Base-by-base conservation (phyloP, 2,113 vertebrate species). In the Triplophysa siluroides region DNA sequence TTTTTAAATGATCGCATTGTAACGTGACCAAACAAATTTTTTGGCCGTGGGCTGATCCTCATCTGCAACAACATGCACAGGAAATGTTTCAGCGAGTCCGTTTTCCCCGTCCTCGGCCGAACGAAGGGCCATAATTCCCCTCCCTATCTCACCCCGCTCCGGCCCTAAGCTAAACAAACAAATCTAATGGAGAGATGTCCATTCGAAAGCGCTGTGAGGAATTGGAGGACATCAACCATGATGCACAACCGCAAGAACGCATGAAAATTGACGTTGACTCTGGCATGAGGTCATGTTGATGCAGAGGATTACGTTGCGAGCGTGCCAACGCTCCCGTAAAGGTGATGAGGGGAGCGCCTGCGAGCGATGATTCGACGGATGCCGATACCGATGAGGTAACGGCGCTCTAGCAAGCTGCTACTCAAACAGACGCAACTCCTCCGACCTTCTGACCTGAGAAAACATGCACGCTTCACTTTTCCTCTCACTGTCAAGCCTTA, bases 61-160 rank as follows among this genome's bases (percentile, higher is more conserved):
- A 90, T 92, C 91, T 91, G 91, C 91, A 92, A 90, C 92, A 92
- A 89, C 88, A 84, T 88, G 86, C 83, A 88, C 91, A 91, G 91
- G 91, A 93, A 93, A 93, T 90, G 88, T 91, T 86, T 91, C 86
- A 83, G 86, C 85, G 82, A 85, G 86, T 86, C 83, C 88, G 88
- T 91, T 91, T 90, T 91, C 85, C 87, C 78, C 82, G 82, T 86
- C 85, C 81, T 85, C 61, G 13, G 62, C 72, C 29, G 68, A 68
- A 24, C 11, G 14, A 78, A 87, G 83, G 2, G 60, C 61, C 24
- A 63, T 63, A 63, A 13, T 29, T 81, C 60, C 61, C 61, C 41
- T 38, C 60, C 63, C 26, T n/a, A 45, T 41, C 24, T 33, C 23
- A 52, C 68, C 56, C 66, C 13, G 21, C 58, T 45, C 60, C 9